A percentile compares a stretch with the other conserved stretches of the same genome.
These are phyloP conservation scores for Drosophila colorata DNA, from an alignment of 2,888 invertebrate genomes.

Conservation along the genomic window DNA sequence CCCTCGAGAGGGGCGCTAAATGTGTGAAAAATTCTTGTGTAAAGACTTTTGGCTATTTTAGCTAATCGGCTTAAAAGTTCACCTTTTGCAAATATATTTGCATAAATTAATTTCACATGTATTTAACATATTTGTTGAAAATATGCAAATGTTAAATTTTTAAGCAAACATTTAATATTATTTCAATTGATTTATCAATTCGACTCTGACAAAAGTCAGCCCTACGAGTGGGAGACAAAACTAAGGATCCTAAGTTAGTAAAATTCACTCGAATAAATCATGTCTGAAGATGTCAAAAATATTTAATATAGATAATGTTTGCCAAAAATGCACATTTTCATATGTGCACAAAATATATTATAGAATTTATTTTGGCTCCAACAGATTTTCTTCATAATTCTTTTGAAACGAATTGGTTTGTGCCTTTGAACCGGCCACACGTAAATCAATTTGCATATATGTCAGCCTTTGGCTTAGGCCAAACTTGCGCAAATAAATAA, in stretches of 20 bases:
- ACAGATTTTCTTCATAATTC: not conserved
- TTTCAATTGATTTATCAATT: not conserved
- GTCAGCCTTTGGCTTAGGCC: not conserved
- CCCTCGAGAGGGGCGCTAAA: too few relatives aligned
- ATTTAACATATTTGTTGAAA: too few relatives aligned
- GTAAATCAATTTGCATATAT: slow-evolving; percentile 11
- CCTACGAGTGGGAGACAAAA: not conserved
- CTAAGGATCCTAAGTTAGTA: not conserved
- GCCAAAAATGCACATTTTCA: too few relatives aligned
- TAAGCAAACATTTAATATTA: too few relatives aligned
- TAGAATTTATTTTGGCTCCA: not conserved
- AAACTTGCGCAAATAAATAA: slow-evolving; percentile 15
- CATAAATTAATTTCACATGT: too few relatives aligned
- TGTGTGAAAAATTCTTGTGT: too few relatives aligned
- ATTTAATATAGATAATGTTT: not conserved
- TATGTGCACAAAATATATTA: too few relatives aligned
- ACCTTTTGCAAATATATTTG: too few relatives aligned
- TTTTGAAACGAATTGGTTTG: not conserved
- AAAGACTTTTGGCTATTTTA: not conserved
- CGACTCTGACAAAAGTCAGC: not conserved
- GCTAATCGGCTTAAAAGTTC: not conserved
- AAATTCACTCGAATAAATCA: not conserved
- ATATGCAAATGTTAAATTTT: too few relatives aligned
- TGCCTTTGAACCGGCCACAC: slow-evolving; percentile 6
- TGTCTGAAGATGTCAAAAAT: not conserved